Conservation (phyloP, 2,888 invertebrate genomes). For the Melanchra persicariae region DNA sequence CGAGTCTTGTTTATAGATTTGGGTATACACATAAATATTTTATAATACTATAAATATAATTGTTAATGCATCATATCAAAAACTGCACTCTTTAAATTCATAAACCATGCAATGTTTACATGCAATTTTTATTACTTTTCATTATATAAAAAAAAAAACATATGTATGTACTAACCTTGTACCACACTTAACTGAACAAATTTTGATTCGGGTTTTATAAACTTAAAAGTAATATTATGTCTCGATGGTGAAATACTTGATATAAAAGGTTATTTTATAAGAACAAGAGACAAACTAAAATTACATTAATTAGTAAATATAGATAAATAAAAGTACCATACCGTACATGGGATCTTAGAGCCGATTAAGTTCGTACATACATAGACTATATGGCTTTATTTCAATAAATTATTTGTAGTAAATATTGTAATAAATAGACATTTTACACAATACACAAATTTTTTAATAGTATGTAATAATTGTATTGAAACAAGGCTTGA, state of each 20-base stretch:
- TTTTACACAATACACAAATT: slow-evolving; percentile 60
- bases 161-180: slow-evolving; percentile 84
- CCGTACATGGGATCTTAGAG: slow-evolving; percentile 68
- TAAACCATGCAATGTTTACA: slow-evolving; percentile 86
- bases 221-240: slow-evolving; percentile 84
- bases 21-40: slow-evolving; percentile 58
- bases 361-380: slow-evolving; percentile 79
- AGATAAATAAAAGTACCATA: slow-evolving; percentile 74
- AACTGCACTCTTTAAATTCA: slow-evolving; percentile 81
- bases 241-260: slow-evolving; percentile 75
- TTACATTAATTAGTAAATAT: slow-evolving; percentile 73
- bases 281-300: slow-evolving; percentile 73
- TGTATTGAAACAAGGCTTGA: slow-evolving; percentile 70
- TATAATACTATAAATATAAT: slow-evolving; percentile 57
- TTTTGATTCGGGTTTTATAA: slow-evolving; percentile 73
- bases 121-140: slow-evolving; percentile 77
- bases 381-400: slow-evolving; percentile 78
- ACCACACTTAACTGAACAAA: slow-evolving; percentile 76
- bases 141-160: slow-evolving; percentile 71
- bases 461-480: slow-evolving; percentile 56
- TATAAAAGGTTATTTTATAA: slow-evolving; percentile 48
- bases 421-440: slow-evolving; percentile 65
- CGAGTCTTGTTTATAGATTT: slow-evolving; percentile 51
- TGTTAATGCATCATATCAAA: slow-evolving; percentile 78
- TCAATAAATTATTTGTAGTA: slow-evolving; percentile 72